A percentile compares a stretch with the other conserved stretches of the same genome.
Conservation (phyloP, 2,113 vertebrate genomes). For the Malurus cyaneus region DNA sequence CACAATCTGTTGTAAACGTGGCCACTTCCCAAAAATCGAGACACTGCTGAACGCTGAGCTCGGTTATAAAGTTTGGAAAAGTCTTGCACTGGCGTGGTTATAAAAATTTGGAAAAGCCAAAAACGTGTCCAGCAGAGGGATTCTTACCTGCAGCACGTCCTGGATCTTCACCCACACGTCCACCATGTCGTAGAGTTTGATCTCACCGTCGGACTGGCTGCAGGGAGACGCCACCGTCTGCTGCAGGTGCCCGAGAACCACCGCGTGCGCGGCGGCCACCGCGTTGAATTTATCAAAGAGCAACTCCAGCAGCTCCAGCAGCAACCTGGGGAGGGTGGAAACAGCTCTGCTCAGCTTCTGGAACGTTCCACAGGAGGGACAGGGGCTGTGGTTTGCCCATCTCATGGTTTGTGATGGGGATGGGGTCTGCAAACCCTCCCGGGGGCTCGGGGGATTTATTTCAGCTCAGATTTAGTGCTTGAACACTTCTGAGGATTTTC, state of each 20-base stretch:
- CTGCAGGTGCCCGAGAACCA: slow-evolving; percentile 90
- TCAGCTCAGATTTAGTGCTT: background rate
- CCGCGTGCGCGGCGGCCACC: slow-evolving; percentile 87
- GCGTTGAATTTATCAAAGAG: slow-evolving; percentile 97
- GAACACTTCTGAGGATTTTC: background rate
- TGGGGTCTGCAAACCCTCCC: background rate
- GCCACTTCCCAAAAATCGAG: background rate
- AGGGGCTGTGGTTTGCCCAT: background rate
- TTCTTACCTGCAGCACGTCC: slow-evolving; percentile 90
- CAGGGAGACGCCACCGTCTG: slow-evolving; percentile 77
- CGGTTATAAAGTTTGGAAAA: background rate
- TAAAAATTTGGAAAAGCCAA: background rate
- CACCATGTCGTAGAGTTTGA: slow-evolving; percentile 96
- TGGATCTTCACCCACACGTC: slow-evolving; percentile 98
- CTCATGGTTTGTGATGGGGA: rapidly evolving
- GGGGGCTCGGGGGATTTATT: background rate
- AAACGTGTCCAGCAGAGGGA: background rate
- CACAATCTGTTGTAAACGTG: background rate
- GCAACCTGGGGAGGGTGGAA: slow-evolving; percentile 73
- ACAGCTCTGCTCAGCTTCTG: background rate
- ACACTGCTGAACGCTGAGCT: background rate
- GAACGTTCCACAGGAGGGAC: background rate
- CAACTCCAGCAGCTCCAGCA: slow-evolving; percentile 93
- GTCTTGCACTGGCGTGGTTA: background rate
- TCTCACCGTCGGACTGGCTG: slow-evolving; percentile 79